Evolutionary conservation across 2,113 vertebrate genomes (phyloP).

Genomic region (Hypomesus transpacificus): DNA sequence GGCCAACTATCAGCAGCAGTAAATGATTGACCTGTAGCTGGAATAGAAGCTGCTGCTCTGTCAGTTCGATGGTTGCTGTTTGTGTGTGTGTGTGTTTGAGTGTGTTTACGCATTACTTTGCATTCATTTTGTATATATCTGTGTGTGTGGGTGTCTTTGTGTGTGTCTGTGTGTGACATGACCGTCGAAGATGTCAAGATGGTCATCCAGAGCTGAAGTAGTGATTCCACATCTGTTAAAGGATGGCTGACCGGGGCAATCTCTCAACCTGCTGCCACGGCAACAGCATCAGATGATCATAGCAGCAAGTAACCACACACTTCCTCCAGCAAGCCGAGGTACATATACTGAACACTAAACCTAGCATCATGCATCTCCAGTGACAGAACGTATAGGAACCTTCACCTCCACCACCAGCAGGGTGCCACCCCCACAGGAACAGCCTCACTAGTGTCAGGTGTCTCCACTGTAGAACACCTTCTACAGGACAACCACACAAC

Average conservation of each 20-base stretch:
- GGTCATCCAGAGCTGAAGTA: not conserved
- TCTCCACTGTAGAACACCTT: not conserved
- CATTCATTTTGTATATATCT: not conserved
- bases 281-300: not conserved
- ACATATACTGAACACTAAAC: not conserved
- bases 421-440: not conserved
- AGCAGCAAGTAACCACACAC: not conserved
- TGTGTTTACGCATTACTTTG: not conserved
- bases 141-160: not conserved
- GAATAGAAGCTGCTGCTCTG: not conserved
- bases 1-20: not conserved
- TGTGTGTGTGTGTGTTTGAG: not conserved
- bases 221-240: not conserved
- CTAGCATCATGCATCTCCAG: not conserved
- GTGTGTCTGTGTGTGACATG: not conserved
- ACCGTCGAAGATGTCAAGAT: not conserved
- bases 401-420: not conserved
- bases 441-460: not conserved
- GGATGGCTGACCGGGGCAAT: not conserved
- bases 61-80: not conserved
- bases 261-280: not conserved
- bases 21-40: constrained; percentile 10
- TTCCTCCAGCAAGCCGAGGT: not conserved
- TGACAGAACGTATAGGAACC: not conserved
- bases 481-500: not conserved